Evolutionary conservation across 1,140 invertebrate species (phyloP).

Genomic region (Daktulosphaira vitifoliae): DNA sequence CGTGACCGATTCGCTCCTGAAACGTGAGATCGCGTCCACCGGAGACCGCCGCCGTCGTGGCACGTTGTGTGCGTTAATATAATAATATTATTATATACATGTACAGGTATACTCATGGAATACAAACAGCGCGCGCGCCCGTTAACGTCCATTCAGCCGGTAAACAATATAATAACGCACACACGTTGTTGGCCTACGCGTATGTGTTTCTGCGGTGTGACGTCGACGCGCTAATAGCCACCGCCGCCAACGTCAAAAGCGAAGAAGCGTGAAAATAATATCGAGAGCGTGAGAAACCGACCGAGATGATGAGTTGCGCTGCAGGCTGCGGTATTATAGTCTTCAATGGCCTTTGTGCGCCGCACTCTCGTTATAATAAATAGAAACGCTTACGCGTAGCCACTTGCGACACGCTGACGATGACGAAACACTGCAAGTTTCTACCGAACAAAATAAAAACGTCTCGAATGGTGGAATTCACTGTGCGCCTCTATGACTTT

Average conservation of each 20-base stretch:
- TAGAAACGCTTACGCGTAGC: too few species aligned
- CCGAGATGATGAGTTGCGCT: not conserved
- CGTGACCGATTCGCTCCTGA: conserved; percentile 31
- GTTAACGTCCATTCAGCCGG: not conserved
- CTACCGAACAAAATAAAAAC: too few species aligned
- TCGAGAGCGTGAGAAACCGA: conserved; percentile 28
- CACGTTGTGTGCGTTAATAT: not conserved
- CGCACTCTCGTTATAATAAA: not conserved
- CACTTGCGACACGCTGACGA: too few species aligned
- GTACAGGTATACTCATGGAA: too few species aligned
- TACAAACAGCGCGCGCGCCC: not conserved
- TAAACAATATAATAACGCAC: conserved; percentile 5
- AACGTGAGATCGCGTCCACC: conserved; percentile 6
- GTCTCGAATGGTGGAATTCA: too few species aligned
- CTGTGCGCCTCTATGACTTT: too few species aligned
- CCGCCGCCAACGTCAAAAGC: not conserved
- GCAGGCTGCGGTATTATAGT: too few species aligned
- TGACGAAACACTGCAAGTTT: too few species aligned
- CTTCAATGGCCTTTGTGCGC: too few species aligned
- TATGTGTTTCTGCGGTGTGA: not conserved
- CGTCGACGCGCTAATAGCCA: not conserved
- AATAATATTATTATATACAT: not conserved
- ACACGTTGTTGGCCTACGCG: not conserved
- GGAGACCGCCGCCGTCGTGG: conserved; percentile 6
- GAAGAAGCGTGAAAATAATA: conserved; percentile 5